A percentile compares a stretch with the other conserved stretches of the same genome.
Conservation (phyloP, 2,113 vertebrate species). For the Notarius quadriscutis region DNA sequence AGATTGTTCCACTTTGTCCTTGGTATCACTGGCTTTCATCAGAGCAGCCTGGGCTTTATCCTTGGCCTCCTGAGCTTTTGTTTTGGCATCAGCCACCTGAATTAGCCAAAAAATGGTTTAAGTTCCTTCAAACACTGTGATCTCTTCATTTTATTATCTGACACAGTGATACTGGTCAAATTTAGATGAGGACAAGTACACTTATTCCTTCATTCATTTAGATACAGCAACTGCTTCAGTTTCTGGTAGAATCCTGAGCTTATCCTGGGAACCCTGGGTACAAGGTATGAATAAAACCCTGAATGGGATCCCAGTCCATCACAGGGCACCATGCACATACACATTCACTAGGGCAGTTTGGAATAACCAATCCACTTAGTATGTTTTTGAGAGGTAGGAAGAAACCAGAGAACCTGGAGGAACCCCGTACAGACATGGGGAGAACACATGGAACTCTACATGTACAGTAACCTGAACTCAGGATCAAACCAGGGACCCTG, state of each 20-base stretch:
- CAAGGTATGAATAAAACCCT: neutral
- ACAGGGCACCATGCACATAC: neutral
- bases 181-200: neutral
- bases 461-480: neutral
- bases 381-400: neutral
- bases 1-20: conserved; percentile 85
- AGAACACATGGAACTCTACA: neutral
- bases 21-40: conserved; percentile 86
- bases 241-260: neutral
- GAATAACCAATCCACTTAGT: neutral
- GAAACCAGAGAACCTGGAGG: neutral
- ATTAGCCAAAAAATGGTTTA: neutral
- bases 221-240: neutral
- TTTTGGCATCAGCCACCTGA: conserved; percentile 87
- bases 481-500: neutral
- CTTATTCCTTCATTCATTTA: neutral
- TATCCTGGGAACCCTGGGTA: neutral
- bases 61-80: conserved; percentile 84
- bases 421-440: neutral
- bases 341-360: neutral
- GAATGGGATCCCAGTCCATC: neutral
- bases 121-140: neutral
- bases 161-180: neutral
- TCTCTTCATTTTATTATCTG: neutral
- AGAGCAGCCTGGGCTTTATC: conserved; percentile 82